These are phyloP conservation scores for Luperina testacea DNA, from an alignment of 2,888 invertebrate species.

Conservation along the genomic window DNA sequence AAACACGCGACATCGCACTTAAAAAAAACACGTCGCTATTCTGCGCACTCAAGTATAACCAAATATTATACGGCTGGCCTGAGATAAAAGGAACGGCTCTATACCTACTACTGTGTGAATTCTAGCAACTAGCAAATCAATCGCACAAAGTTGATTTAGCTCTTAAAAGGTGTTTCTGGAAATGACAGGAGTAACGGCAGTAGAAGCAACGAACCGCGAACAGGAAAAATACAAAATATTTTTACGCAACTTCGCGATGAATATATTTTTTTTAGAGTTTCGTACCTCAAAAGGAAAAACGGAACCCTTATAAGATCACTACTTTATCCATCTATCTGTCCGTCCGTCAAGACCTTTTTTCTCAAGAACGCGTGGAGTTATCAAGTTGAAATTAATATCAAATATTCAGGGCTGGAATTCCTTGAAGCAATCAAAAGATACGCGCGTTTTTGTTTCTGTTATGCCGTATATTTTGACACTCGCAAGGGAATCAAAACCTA, in stretches of 20 bases:
- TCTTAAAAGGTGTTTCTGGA: not conserved
- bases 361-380: too few species aligned
- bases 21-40: not conserved
- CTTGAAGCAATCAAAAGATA: too few species aligned
- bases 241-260: not conserved
- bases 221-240: not conserved
- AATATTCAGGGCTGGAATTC: too few species aligned
- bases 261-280: not conserved
- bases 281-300: too few species aligned
- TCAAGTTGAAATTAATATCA: too few species aligned
- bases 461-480: too few species aligned
- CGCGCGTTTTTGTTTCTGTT: too few species aligned
- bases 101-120: not conserved
- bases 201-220: not conserved
- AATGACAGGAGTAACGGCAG: not conserved
- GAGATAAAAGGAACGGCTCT: not conserved
- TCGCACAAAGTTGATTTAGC: not conserved
- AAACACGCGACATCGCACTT: not conserved
- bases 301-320: too few species aligned
- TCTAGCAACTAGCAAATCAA: not conserved
- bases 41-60: not conserved
- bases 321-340: too few species aligned
- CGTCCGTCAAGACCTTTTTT: too few species aligned
- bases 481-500: too few species aligned
- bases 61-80: not conserved